These are phyloP conservation scores for Aphyosemion australe DNA, from an alignment of 2,113 vertebrate species.

Conservation along the genomic window DNA sequence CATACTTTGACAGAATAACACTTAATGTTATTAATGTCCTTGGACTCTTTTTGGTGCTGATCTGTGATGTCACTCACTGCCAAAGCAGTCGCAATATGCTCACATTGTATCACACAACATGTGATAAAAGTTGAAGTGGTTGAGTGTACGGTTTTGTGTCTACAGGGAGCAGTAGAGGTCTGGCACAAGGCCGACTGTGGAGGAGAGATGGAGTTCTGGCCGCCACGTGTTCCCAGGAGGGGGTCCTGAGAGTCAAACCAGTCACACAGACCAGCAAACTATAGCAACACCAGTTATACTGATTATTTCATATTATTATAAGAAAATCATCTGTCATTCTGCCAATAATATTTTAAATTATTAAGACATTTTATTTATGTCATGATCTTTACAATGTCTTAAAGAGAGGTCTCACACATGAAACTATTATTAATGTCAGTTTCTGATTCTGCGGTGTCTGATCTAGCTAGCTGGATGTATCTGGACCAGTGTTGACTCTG, in stretches of 20 bases:
- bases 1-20: too few relatives aligned
- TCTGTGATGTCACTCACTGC: too few relatives aligned
- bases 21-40: too few relatives aligned
- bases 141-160: not conserved
- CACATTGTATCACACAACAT: too few relatives aligned
- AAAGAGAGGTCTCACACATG: not conserved
- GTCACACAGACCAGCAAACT: conserved; percentile 82
- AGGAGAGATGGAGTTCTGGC: conserved; percentile 90
- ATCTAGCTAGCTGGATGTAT: too few relatives aligned
- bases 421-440: not conserved
- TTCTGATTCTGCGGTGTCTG: too few relatives aligned
- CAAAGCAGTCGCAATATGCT: too few relatives aligned
- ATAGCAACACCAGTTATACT: conserved; percentile 57
- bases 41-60: too few relatives aligned
- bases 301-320: not conserved
- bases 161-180: conserved; percentile 85
- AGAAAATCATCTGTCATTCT: not conserved
- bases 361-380: not conserved
- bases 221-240: conserved; percentile 90
- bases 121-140: not conserved
- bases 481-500: too few relatives aligned
- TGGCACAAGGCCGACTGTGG: conserved; percentile 92
- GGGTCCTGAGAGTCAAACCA: conserved; percentile 82
- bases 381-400: not conserved
- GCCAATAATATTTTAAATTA: not conserved